A percentile compares a stretch with the other conserved stretches of the same genome.
phyloP scores from a whole-genome alignment of 2,797 vertebrate genomes.

The Dryobates pubescens region DNA sequence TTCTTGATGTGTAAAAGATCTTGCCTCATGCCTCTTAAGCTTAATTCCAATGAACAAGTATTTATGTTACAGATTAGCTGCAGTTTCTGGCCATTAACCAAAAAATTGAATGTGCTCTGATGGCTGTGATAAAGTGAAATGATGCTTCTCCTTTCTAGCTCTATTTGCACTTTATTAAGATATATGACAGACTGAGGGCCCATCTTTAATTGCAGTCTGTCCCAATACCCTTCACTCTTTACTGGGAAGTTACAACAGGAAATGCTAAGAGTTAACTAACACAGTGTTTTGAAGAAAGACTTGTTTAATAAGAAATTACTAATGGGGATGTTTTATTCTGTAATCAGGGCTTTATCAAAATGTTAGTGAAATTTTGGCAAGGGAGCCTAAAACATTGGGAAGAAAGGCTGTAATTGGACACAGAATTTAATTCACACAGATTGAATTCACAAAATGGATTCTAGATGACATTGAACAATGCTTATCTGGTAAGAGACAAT shows the following conservation, averaged over 20 bases:
- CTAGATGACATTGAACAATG: accelerated
- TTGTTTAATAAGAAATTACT: neutral
- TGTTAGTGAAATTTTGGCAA: neutral
- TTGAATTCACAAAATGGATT: neutral
- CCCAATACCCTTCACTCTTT: neutral
- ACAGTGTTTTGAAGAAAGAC: neutral
- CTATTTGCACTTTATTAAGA: neutral
- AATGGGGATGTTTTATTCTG: neutral
- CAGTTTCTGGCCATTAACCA: neutral
- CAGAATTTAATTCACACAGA: neutral
- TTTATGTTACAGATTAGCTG: neutral
- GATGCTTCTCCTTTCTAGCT: neutral
- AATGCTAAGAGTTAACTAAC: neutral
- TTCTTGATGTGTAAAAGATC: neutral
- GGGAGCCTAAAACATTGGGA: neutral
- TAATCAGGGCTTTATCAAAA: neutral
- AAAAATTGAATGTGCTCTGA: neutral
- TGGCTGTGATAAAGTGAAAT: neutral
- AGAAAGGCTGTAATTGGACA: neutral
- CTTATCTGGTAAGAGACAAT: neutral
- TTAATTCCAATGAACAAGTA: neutral
- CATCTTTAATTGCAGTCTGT: neutral
- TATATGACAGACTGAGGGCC: accelerated
- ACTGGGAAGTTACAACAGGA: neutral
- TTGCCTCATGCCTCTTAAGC: neutral